These are phyloP conservation scores for Heliothis peltigera DNA, from an alignment of 2,888 invertebrate species.

Conservation along the genomic window DNA sequence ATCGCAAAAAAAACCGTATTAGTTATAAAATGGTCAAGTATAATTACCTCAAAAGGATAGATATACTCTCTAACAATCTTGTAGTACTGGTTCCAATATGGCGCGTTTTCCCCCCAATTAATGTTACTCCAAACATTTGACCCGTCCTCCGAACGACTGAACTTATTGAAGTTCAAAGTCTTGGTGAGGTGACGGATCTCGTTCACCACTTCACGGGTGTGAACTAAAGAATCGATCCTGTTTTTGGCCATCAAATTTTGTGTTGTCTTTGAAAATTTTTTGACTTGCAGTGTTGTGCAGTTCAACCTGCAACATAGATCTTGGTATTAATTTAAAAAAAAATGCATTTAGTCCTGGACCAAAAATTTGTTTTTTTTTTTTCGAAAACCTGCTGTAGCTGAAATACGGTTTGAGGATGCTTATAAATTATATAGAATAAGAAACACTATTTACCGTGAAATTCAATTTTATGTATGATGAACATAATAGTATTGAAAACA, in stretches of 20 bases:
- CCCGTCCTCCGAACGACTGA: conserved; percentile 50
- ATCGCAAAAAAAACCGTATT: no score
- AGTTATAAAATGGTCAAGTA: no score
- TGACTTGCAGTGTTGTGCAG: conserved; percentile 81
- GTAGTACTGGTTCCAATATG: conserved; percentile 87
- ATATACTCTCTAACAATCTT: conserved; percentile 78
- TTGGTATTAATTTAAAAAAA: neutral
- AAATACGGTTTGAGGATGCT: neutral
- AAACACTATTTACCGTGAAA: no score
- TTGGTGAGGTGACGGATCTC: conserved; percentile 79
- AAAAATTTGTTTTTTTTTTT: no score
- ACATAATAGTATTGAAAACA: no score
- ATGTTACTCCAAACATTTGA: conserved; percentile 77
- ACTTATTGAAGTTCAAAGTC: conserved; percentile 78
- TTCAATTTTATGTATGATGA: no score
- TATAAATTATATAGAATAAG: no score
- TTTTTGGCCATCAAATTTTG: conserved; percentile 81
- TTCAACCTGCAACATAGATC: conserved; percentile 76
- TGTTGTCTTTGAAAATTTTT: conserved; percentile 82
- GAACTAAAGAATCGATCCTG: conserved; percentile 72
- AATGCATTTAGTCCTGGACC: neutral
- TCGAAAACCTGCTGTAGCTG: no score
- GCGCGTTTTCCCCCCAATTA: conserved; percentile 86
- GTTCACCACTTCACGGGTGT: conserved; percentile 79
- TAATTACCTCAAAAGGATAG: conserved; percentile 83